Evolutionary conservation across 1,140 invertebrate species (phyloP).

Genomic region (Monochamus saltuarius): DNA sequence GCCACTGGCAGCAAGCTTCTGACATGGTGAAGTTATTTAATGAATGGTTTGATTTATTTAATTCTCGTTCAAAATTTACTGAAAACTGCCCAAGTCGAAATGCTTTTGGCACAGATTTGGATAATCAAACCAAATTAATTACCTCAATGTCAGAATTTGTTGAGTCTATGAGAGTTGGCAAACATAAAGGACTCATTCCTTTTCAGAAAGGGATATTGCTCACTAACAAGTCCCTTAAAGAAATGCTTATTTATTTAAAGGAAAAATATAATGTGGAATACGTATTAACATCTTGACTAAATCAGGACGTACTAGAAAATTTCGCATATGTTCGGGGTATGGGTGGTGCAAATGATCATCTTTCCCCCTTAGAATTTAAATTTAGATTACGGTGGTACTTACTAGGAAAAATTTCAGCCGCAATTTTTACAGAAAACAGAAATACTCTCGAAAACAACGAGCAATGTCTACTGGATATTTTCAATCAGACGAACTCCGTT

Average conservation of each 20-base stretch:
- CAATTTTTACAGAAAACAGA: conserved; percentile 22
- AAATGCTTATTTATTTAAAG: conserved; percentile 20
- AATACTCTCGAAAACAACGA: conserved; percentile 21
- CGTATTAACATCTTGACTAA: conserved; percentile 26
- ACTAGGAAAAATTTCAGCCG: conserved; percentile 31
- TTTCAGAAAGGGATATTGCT: conserved; percentile 20
- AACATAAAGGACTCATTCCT: conserved; percentile 10
- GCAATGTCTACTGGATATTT: too few relatives aligned
- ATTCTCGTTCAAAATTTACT: conserved; percentile 20
- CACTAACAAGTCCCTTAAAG: conserved; percentile 20
- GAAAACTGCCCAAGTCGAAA: conserved; percentile 12
- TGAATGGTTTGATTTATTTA: conserved; percentile 18
- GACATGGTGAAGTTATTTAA: conserved; percentile 18
- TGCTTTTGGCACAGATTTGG: conserved; percentile 19
- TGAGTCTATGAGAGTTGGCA: too few relatives aligned
- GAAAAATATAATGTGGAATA: conserved; percentile 21
- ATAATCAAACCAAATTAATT: conserved; percentile 20
- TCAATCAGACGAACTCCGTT: too few relatives aligned
- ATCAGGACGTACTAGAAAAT: conserved; percentile 36
- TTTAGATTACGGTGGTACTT: conserved; percentile 30
- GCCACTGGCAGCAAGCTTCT: background rate
- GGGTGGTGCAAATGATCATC: conserved; percentile 34
- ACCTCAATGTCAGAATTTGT: conserved; percentile 11
- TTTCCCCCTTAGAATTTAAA: conserved; percentile 26
- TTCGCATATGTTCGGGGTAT: conserved; percentile 31